Percentiles rank a stretch among this genome's conserved stretches.
Evolutionary conservation across 2,888 invertebrate genomes (phyloP).

Genomic region (Dinocampus coccinellae): DNA sequence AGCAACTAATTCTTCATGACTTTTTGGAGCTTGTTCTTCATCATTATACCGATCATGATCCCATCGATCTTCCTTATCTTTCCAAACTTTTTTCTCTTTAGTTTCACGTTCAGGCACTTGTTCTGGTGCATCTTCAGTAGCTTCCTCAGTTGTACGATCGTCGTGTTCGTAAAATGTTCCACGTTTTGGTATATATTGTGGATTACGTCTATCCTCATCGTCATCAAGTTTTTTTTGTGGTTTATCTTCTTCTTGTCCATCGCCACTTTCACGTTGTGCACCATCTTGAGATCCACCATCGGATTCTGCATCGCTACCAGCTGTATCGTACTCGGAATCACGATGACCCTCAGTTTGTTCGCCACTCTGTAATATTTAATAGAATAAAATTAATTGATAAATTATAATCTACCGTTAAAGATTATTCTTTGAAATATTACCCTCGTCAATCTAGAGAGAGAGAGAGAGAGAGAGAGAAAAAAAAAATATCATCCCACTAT

Average conservation of each 20-base stretch:
- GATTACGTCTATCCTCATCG: conserved; percentile 95
- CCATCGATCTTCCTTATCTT: conserved; percentile 81
- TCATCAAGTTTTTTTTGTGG: conserved; percentile 85
- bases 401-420: not conserved
- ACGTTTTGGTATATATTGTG: conserved; percentile 95
- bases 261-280: conserved; percentile 64
- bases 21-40: conserved; percentile 87
- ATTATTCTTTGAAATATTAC: too few relatives aligned
- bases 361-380: conserved; percentile 55
- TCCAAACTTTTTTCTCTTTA: conserved; percentile 71
- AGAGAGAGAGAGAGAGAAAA: too few relatives aligned
- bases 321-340: conserved; percentile 65
- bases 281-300: conserved; percentile 65
- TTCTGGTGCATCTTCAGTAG: conserved; percentile 55
- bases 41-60: conserved; percentile 89
- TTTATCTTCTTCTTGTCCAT: conserved; percentile 71
- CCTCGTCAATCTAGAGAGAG: too few relatives aligned
- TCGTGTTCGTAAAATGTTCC: conserved; percentile 98
- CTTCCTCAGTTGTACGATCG: conserved; percentile 83
- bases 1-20: conserved; percentile 84
- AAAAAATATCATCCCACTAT: not conserved
- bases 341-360: conserved; percentile 62
- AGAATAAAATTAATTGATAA: not conserved
- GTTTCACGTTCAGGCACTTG: conserved; percentile 59
- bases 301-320: conserved; percentile 59